A percentile compares a stretch with the other conserved stretches of the same genome.
Conservation (phyloP, 37 sponge, comb jelly and placozoan species). For the Sycon ciliatum region DNA sequence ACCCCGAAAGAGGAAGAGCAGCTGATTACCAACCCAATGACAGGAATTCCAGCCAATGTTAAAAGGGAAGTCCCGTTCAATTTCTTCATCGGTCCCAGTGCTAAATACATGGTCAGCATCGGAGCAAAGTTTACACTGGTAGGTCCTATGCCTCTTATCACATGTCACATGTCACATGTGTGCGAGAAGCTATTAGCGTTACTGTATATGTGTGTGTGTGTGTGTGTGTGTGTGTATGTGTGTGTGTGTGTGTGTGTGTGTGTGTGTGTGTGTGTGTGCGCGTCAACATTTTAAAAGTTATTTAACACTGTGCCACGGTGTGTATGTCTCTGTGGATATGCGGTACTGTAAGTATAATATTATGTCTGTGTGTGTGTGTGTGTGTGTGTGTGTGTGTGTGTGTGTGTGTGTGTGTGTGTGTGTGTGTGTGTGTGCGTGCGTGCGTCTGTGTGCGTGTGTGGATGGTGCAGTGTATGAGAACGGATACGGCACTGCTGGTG, state of each 20-base stretch:
- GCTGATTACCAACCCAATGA: slow-evolving; percentile 2
- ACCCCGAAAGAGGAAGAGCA: slow-evolving; percentile 12
- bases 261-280: too few species aligned
- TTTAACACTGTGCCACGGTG: too few species aligned
- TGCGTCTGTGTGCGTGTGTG: neutral
- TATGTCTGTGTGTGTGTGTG: neutral
- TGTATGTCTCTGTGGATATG: too few species aligned
- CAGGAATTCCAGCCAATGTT: neutral
- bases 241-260: too few species aligned
- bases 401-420: neutral
- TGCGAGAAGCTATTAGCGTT: neutral
- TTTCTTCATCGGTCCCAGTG: neutral
- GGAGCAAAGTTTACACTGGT: slow-evolving; percentile 32
- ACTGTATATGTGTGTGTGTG: neutral
- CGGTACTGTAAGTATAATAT: neutral
- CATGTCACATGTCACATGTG: neutral
- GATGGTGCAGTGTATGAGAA: slow-evolving; percentile 12
- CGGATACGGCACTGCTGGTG: neutral
- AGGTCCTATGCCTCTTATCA: slow-evolving; percentile 15
- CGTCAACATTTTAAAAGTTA: too few species aligned
- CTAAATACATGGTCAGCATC: neutral
- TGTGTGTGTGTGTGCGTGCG: neutral
- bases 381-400: neutral
- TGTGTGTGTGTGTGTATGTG: neutral
- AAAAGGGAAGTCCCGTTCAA: slow-evolving; percentile 17